A percentile compares a stretch with the other conserved stretches of the same genome.
Conservation (phyloP, 2,888 invertebrate species). For the Drosophila mayaguana region DNA sequence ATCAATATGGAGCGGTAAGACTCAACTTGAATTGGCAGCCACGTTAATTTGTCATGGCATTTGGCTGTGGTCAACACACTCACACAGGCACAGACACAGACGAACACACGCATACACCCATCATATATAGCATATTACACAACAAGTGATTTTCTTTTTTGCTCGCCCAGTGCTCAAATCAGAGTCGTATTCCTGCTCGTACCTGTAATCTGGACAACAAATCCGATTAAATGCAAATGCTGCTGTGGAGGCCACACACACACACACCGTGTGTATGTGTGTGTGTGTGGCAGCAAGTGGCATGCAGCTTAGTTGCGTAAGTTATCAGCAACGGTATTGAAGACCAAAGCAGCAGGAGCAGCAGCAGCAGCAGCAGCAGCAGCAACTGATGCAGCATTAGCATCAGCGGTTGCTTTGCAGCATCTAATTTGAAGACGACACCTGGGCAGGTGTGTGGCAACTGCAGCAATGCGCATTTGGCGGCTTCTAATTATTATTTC, state of each 20-base stretch:
- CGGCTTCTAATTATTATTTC: constrained; percentile 75
- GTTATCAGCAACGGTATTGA: constrained; percentile 60
- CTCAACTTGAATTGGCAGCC: constrained; percentile 47
- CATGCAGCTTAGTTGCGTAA: constrained; percentile 75
- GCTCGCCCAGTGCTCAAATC: constrained; percentile 45
- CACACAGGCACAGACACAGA: not conserved
- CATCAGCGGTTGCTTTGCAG: constrained; percentile 64
- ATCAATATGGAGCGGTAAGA: constrained; percentile 48
- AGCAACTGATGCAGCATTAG: constrained; percentile 3
- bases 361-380: constrained; percentile 2
- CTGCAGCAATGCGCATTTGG: constrained; percentile 52
- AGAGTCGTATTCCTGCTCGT: constrained; percentile 44
- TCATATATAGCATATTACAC: constrained; percentile 58
- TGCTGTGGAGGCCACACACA: constrained; percentile 28
- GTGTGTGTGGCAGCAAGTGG: constrained; percentile 16
- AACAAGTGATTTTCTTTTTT: constrained; percentile 67
- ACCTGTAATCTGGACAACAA: constrained; percentile 76
- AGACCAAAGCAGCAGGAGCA: constrained; percentile 23
- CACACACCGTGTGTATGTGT: not conserved
- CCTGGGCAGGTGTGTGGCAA: constrained; percentile 10
- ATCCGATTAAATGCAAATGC: constrained; percentile 80
- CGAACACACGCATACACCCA: constrained; percentile 10
- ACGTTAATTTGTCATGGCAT: constrained; percentile 79
- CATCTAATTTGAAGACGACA: constrained; percentile 43
- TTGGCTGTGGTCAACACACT: constrained; percentile 47